Evolutionary conservation across 2,113 vertebrate species (phyloP).

Genomic region (Aspidoscelis tigris): DNA sequence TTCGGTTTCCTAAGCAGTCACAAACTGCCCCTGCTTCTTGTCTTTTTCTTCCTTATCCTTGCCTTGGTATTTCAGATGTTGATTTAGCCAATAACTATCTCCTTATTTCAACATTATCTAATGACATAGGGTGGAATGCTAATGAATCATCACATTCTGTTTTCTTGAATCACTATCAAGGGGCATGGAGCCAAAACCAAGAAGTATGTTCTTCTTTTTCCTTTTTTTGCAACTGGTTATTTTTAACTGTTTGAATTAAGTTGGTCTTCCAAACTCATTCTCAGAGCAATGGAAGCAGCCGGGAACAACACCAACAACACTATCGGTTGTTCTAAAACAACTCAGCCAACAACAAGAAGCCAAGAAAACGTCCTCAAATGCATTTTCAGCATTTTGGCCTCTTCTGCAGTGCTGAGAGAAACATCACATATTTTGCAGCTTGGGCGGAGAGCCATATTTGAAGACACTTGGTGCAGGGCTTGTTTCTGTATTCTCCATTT

Average conservation of each 20-base stretch:
- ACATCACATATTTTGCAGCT: neutral
- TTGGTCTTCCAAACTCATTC: neutral
- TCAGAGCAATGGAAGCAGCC: neutral
- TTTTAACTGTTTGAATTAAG: slow-evolving; percentile 10
- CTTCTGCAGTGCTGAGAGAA: neutral
- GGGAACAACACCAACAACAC: neutral
- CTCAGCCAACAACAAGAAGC: neutral
- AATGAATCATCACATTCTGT: slow-evolving; percentile 19
- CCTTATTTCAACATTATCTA: neutral
- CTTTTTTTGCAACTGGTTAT: neutral
- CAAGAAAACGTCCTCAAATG: neutral
- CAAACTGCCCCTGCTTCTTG: neutral
- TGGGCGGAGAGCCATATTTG: fast-evolving
- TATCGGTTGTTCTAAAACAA: neutral
- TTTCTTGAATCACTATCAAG: slow-evolving; percentile 39
- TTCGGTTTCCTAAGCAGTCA: neutral
- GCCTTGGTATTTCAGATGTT: neutral
- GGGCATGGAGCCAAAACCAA: neutral
- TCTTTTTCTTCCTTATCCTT: too few species aligned
- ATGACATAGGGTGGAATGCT: neutral
- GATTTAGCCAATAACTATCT: neutral
- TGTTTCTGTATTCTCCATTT: neutral
- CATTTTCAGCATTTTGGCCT: neutral
- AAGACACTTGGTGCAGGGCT: neutral
- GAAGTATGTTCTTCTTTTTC: neutral